phyloP scores from a whole-genome alignment of 2,797 vertebrate species.

The Simalia tracyae region DNA sequence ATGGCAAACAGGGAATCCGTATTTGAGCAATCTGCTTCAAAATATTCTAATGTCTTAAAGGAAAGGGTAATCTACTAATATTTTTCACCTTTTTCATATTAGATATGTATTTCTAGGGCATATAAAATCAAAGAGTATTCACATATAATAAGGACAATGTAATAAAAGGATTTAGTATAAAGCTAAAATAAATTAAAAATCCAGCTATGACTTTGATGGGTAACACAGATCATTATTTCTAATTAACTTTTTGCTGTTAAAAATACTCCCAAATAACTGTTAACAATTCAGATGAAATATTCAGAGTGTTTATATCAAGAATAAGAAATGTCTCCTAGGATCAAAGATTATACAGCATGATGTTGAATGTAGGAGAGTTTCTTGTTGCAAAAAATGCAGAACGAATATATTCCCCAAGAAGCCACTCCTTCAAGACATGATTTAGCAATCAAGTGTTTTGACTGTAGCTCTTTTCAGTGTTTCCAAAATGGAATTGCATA shows the following conservation, averaged over 20 bases:
- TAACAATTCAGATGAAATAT: background rate
- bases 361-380: background rate
- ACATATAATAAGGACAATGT: background rate
- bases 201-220: background rate
- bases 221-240: background rate
- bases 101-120: no score
- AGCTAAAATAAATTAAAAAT: background rate
- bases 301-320: background rate
- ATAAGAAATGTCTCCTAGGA: background rate
- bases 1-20: no score
- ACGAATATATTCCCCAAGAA: slow-evolving; percentile 35
- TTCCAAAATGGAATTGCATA: slow-evolving; percentile 67
- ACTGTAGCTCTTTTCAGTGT: slow-evolving; percentile 56
- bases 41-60: no score
- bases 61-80: no score
- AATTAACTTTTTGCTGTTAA: background rate
- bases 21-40: no score
- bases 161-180: no score
- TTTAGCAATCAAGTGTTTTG: slow-evolving; percentile 64
- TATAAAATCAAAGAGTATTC: no score
- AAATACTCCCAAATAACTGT: background rate
- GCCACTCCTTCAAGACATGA: slow-evolving; percentile 51
- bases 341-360: background rate
- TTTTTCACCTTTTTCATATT: no score
- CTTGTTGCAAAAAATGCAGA: slow-evolving; percentile 2